Base-by-base conservation (phyloP, 2,888 invertebrate species). In the Drosophila melanosoma region DNA sequence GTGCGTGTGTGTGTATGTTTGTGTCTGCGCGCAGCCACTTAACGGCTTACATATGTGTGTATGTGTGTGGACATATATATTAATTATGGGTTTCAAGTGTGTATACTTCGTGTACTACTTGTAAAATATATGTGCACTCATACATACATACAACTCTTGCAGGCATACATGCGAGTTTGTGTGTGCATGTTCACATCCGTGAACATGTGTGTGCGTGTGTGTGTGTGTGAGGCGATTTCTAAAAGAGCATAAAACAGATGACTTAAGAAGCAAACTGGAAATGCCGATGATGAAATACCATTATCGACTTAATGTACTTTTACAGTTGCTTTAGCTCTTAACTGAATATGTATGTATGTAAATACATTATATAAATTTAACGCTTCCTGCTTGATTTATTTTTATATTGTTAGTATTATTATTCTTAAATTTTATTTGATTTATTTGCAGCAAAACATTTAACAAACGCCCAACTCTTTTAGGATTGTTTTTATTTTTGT, bases 11-110 rank as follows among this genome's bases (percentile, higher is more conserved):
- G 26, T 26, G 26, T 26, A 2, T 59, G 20, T 45, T 45, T 69
- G 52, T 71, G 52, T 62, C 45, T 71, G 58, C 66, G 49, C 51
- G 64, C 45, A 68, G 36, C 49, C 53, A 65, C 60, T 72, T 72
- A 72, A 66, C 59, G 68, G 68, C 79, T 67, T 74, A 61, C 53
- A 64, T 64, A 68, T 56, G 54, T 54, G 54, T 61, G 56, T 48
- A 61, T 61, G 40, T 54, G 36, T 63, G 69, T 51, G 52, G 61
- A 64, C 49, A 57, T 66, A 80, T 69, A 80, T 80, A 80, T 83
- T 79, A 76, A 81, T 73, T 79, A 81, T 77, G 77, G 81, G 81
- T 74, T 79, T 81, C 77, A 77, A 79, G 77, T 79, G 73, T 79
- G 73, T 76, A 76, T 81, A 76, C 81, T 73, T 61, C 77, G 62